Evolutionary conservation across 2,888 invertebrate species (phyloP), one percentile per base, ranked within the genome.

Genomic region (Zaprionus obscuricornis): DNA sequence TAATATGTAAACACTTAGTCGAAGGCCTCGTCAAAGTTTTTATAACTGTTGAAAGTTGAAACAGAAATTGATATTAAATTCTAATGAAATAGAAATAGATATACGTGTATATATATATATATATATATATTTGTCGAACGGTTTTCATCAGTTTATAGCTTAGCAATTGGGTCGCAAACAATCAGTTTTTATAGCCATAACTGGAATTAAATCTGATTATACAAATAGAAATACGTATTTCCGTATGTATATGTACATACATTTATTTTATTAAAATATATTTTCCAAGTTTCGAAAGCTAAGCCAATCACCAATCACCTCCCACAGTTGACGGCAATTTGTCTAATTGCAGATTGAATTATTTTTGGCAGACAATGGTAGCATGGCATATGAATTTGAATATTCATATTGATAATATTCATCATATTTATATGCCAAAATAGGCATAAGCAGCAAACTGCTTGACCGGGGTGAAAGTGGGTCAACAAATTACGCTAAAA

Each of bases 361-460:
- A 58, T 42, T 51, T 58, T 58, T 66, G 76, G n/a, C n/a, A n/a
- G n/a, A n/a, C n/a, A n/a, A n/a, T n/a, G n/a, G n/a, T n/a, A n/a
- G n/a, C n/a, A n/a, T n/a, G n/a, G 55, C 69, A 77, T 34, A 51
- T 26, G 54, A 54, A 55, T 50, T 60, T 66, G 46, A 45, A 63
- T 77, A 74, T 77, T 75, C 68, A 74, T 64, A 59, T n/a, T n/a
- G 57, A 59, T 47, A 62, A 62, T 37, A 52, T n/a, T n/a, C n/a
- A n/a, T n/a, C n/a, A n/a, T 34, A 13, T 33, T 45, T 43, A 40
- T 47, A 37, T 43, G 54, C 83, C 85, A 59, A 74, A 77, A 70
- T 82, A 74, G 77, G 85, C 55, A 78, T 79, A 78, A 78, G 85
- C 78, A 47, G 85, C 45, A 55, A 43, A 27, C 18, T 31, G 46